phyloP scores from a whole-genome alignment of 1,140 invertebrate species.

The Pollicipes pollicipes region DNA sequence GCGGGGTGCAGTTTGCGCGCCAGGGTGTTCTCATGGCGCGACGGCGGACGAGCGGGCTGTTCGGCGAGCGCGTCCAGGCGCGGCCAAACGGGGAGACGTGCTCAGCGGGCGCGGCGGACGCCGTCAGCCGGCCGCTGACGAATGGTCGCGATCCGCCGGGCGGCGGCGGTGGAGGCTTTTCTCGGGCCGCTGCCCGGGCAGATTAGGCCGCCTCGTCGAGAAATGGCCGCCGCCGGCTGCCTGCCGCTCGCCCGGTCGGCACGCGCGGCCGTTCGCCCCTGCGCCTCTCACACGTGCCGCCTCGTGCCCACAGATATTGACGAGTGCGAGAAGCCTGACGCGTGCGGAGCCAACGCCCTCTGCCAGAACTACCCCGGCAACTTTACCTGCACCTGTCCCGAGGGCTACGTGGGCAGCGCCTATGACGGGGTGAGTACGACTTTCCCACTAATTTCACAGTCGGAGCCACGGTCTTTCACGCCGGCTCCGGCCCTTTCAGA shows the following conservation, averaged over 20 bases:
- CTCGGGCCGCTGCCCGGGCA: too few species aligned
- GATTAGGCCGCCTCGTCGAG: too few species aligned
- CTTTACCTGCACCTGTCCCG: slow-evolving; percentile 64
- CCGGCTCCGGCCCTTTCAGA: neutral
- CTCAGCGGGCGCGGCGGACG: too few species aligned
- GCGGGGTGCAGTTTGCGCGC: too few species aligned
- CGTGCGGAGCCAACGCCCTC: slow-evolving; percentile 57
- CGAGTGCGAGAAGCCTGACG: slow-evolving; percentile 55
- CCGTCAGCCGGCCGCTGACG: too few species aligned
- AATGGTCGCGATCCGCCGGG: too few species aligned
- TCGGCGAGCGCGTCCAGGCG: too few species aligned
- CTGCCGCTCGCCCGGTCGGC: neutral
- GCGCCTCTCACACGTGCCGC: neutral
- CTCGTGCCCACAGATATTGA: slow-evolving; percentile 49
- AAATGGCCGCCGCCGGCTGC: neutral
- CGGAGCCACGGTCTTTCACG: neutral
- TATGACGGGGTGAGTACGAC: slow-evolving; percentile 38
- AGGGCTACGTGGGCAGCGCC: slow-evolving; percentile 71
- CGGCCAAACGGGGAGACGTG: too few species aligned
- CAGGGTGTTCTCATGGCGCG: too few species aligned
- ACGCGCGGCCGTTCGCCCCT: too few species aligned
- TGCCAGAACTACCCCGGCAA: slow-evolving; percentile 73
- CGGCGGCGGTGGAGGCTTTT: too few species aligned
- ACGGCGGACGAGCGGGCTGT: too few species aligned
- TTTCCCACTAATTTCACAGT: slow-evolving; percentile 5